Conservation (phyloP, 2,797 vertebrate genomes). For the Scomberomorus guttatus region DNA sequence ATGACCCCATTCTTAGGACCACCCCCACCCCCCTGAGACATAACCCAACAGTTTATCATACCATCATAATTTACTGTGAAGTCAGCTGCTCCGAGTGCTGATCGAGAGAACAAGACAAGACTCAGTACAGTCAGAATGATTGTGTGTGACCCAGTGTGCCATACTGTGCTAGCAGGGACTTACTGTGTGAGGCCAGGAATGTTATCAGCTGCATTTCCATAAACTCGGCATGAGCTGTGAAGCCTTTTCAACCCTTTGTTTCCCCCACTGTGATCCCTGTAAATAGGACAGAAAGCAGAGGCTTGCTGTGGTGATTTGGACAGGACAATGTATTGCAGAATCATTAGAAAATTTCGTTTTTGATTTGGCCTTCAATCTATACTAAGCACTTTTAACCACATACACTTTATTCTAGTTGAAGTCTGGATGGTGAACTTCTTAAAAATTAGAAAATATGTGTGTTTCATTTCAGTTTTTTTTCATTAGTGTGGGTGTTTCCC, state of each 20-base stretch:
- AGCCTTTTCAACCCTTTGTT: constrained; percentile 89
- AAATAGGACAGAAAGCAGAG: constrained; percentile 33
- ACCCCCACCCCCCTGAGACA: background rate
- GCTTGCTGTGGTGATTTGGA: background rate
- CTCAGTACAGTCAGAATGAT: constrained; percentile 16
- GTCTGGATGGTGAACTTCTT: background rate
- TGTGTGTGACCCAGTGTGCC: constrained; percentile 10
- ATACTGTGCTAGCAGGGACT: constrained; percentile 69
- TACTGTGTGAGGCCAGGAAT: constrained; percentile 97
- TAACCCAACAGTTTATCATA: constrained; percentile 9
- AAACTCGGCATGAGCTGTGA: constrained; percentile 91
- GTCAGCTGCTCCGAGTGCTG: constrained; percentile 52
- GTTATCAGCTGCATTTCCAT: constrained; percentile 92
- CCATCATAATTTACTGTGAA: constrained; percentile 49
- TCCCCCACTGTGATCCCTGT: constrained; percentile 97
- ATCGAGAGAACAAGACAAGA: constrained; percentile 33
- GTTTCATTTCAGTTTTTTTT: too few species aligned
- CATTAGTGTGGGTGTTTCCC: background rate
- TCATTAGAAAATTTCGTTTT: background rate
- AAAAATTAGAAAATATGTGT: background rate
- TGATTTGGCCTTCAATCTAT: background rate
- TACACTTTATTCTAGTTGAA: background rate
- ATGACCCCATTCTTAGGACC: constrained; percentile 4
- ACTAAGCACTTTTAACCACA: background rate
- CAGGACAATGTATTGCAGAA: background rate